Percentiles rank a stretch among this genome's conserved stretches.
These are phyloP conservation scores for Sinopyrophorus schimmeli DNA, from an alignment of 2,888 invertebrate species.

Conservation along the genomic window DNA sequence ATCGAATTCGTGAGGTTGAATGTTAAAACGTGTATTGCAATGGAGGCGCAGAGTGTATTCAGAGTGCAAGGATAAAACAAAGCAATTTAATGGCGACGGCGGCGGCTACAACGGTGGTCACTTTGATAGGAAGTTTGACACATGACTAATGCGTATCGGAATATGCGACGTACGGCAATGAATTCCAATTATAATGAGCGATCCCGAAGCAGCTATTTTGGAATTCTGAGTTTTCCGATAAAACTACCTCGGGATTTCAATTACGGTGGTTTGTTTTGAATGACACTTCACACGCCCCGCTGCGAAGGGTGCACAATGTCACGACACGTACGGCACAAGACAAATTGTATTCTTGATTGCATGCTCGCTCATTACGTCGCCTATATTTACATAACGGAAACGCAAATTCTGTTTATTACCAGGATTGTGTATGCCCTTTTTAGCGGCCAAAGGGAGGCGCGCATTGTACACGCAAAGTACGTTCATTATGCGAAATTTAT, in stretches of 20 bases:
- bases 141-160: conserved; percentile 28
- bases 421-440: conserved; percentile 34
- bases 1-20: conserved; percentile 13
- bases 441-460: conserved; percentile 23
- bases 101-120: background rate
- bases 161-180: conserved; percentile 27
- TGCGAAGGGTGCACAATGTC: conserved; percentile 32
- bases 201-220: conserved; percentile 24
- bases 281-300: conserved; percentile 44
- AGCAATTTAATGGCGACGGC: conserved; percentile 4
- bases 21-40: conserved; percentile 7
- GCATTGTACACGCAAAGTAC: conserved; percentile 44
- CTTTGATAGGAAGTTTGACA: conserved; percentile 9
- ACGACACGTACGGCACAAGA: conserved; percentile 42
- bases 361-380: conserved; percentile 38
- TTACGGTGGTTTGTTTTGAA: conserved; percentile 42
- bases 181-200: conserved; percentile 29
- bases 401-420: conserved; percentile 40
- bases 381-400: conserved; percentile 40
- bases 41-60: conserved; percentile 1
- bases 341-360: conserved; percentile 44
- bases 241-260: conserved; percentile 35
- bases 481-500: conserved; percentile 56
- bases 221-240: conserved; percentile 33
- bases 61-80: conserved; percentile 1